These are phyloP conservation scores for Teleopsis dalmanni DNA, from an alignment of 1,140 invertebrate genomes.

Conservation along the genomic window DNA sequence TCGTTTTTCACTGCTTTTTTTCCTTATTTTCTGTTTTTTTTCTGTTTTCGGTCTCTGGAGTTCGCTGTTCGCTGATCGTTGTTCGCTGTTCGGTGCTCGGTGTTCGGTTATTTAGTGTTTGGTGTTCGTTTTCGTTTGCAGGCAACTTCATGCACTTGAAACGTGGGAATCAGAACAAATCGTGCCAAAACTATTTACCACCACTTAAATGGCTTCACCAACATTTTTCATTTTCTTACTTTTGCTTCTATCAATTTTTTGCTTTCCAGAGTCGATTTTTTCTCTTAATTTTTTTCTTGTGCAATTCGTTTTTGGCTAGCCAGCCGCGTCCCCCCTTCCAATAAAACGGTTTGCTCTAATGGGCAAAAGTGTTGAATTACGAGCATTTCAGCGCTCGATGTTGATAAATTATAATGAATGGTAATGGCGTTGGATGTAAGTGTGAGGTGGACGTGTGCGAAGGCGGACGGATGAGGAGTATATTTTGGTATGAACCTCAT, in stretches of 20 bases:
- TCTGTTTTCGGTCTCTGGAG: too few relatives aligned
- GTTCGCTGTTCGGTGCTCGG: constrained; percentile 4
- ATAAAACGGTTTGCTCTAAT: constrained; percentile 9
- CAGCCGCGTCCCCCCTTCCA: neutral
- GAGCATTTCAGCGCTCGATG: constrained; percentile 16
- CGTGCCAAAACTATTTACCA: constrained; percentile 21
- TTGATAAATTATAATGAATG: constrained; percentile 21
- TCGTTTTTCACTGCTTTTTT: too few relatives aligned
- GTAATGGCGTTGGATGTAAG: constrained; percentile 11
- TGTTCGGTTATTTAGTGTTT: too few relatives aligned
- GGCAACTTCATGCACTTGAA: constrained; percentile 19
- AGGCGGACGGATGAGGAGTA: too few relatives aligned
- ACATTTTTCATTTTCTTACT: constrained; percentile 18
- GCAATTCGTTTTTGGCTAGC: neutral
- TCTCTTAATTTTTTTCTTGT: neutral
- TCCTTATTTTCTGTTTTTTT: too few relatives aligned
- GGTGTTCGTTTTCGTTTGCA: too few relatives aligned
- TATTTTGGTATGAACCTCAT: too few relatives aligned
- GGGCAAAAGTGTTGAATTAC: constrained; percentile 17
- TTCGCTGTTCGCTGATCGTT: too few relatives aligned
- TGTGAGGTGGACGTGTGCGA: too few relatives aligned
- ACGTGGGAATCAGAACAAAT: constrained; percentile 21
- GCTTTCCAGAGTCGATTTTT: neutral
- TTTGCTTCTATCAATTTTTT: neutral
- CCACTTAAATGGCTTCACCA: constrained; percentile 17